phyloP scores from a whole-genome alignment of 2,797 vertebrate genomes.

The Pitangus sulphuratus region DNA sequence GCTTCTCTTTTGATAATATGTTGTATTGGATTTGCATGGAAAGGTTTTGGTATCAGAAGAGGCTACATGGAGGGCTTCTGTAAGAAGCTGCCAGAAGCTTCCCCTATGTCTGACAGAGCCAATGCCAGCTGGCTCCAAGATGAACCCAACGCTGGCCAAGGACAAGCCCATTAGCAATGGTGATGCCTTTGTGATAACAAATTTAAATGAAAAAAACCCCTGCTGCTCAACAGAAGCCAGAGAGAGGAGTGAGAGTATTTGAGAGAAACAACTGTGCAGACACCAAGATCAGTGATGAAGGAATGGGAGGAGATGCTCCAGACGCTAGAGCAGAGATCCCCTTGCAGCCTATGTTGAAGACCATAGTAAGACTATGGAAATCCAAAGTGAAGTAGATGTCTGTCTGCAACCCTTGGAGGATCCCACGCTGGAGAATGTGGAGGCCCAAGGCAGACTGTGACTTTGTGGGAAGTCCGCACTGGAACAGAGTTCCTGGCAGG shows the following conservation, averaged over 20 bases:
- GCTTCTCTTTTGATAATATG: not conserved
- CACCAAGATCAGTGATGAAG: not conserved
- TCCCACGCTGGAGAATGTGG: not conserved
- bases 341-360: fast-evolving
- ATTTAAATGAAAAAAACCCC: not conserved
- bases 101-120: fast-evolving
- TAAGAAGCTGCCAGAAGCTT: not conserved
- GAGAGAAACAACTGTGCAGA: not conserved
- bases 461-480: not conserved
- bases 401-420: fast-evolving
- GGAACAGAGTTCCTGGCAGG: not conserved
- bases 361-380: not conserved
- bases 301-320: fast-evolving
- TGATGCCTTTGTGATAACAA: not conserved
- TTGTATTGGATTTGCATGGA: not conserved
- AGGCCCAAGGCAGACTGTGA: not conserved
- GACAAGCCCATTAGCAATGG: not conserved
- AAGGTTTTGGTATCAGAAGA: not conserved
- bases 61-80: not conserved
- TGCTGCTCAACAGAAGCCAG: not conserved
- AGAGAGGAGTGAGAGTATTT: not conserved
- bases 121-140: fast-evolving
- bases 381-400: fast-evolving
- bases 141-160: fast-evolving
- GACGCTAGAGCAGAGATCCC: fast-evolving